phyloP scores from a whole-genome alignment of 2,888 invertebrate species.

The Xanthorhoe spadicearia region DNA sequence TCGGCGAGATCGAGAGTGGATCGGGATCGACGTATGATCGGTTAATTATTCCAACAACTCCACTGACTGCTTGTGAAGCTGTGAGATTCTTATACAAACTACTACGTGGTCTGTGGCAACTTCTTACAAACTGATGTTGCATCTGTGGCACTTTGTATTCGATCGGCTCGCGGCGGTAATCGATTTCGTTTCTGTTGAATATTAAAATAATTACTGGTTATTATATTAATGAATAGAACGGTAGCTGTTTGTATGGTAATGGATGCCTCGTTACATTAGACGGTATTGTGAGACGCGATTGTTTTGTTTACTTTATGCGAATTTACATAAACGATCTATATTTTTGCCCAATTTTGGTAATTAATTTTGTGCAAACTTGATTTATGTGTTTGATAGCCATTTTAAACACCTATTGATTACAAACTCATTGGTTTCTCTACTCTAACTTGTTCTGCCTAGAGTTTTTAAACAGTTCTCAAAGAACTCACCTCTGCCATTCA shows the following conservation, averaged over 20 bases:
- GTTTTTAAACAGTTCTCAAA: background rate
- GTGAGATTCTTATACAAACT: conserved; percentile 18
- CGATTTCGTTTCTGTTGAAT: conserved; percentile 57
- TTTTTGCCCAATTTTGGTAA: background rate
- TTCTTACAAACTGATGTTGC: conserved; percentile 13
- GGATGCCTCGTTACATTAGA: conserved; percentile 29
- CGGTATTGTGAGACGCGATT: conserved; percentile 26
- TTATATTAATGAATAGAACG: conserved; percentile 52
- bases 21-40: conserved; percentile 64
- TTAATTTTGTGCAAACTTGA: background rate
- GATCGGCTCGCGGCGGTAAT: conserved; percentile 44
- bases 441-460: background rate
- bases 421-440: background rate
- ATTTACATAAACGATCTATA: conserved; percentile 6
- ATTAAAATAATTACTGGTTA: conserved; percentile 57
- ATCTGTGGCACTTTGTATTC: conserved; percentile 47
- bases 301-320: conserved; percentile 24
- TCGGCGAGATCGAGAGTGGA: conserved; percentile 70
- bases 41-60: conserved; percentile 55
- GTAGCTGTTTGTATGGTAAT: conserved; percentile 53
- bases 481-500: background rate
- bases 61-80: conserved; percentile 18
- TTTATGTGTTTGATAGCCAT: background rate
- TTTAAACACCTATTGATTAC: background rate
- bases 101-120: conserved; percentile 15